A percentile compares a stretch with the other conserved stretches of the same genome.
Conservation (phyloP, 2,888 invertebrate species). For the Acronicta psi region DNA sequence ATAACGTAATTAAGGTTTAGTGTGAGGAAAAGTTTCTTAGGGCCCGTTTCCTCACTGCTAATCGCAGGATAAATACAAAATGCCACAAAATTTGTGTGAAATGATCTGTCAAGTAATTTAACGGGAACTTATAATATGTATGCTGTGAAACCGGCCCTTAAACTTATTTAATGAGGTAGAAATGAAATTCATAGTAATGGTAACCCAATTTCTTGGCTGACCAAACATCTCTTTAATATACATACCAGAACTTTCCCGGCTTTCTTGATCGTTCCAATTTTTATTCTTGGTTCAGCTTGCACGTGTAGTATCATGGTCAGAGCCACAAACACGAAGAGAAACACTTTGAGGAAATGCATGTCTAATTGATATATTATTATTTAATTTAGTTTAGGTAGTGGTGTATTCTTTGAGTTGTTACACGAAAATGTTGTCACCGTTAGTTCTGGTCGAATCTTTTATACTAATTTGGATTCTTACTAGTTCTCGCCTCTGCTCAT, state of each 20-base stretch:
- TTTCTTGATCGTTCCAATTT: slow-evolving; percentile 5
- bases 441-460: background rate
- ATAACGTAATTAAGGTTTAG: too few relatives aligned
- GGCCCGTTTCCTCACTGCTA: too few relatives aligned
- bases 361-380: background rate
- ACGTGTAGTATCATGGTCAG: slow-evolving; percentile 15
- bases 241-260: slow-evolving; percentile 17
- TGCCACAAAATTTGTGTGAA: too few relatives aligned
- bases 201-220: background rate
- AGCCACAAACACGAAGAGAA: slow-evolving; percentile 14
- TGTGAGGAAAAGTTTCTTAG: too few relatives aligned
- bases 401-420: background rate
- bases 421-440: background rate
- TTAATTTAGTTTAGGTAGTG: background rate
- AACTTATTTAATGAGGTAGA: background rate
- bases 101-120: too few relatives aligned
- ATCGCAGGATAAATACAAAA: too few relatives aligned
- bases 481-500: background rate
- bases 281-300: slow-evolving; percentile 13
- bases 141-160: too few relatives aligned
- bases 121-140: too few relatives aligned
- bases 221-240: background rate
- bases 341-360: slow-evolving; percentile 16
- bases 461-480: background rate
- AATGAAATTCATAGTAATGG: background rate